Evolutionary conservation across 2,113 vertebrate genomes (phyloP).

Genomic region (Prinia subflava): DNA sequence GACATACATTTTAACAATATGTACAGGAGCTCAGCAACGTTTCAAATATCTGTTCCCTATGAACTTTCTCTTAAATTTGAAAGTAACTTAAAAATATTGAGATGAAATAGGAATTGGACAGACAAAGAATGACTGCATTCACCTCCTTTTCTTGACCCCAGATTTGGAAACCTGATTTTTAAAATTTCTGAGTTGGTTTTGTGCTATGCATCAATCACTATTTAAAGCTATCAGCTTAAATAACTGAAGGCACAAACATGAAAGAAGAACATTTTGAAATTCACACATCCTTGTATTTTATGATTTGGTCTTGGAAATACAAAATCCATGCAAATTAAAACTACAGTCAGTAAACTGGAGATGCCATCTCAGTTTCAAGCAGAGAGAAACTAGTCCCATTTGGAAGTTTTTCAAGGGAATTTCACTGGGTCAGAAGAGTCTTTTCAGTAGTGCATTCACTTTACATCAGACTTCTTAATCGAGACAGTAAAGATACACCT

Average conservation of each 20-base stretch:
- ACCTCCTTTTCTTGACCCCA: neutral
- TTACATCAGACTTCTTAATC: neutral
- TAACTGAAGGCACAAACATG: neutral
- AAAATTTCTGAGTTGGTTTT: neutral
- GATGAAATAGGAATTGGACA: neutral
- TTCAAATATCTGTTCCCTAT: neutral
- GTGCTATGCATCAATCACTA: neutral
- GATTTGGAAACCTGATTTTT: neutral
- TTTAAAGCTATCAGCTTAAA: neutral
- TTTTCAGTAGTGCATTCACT: neutral
- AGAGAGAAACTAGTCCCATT: neutral
- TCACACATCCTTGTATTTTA: neutral
- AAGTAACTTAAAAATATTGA: neutral
- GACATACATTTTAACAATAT: slow-evolving; percentile 15
- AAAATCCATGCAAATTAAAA: neutral
- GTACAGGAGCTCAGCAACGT: neutral
- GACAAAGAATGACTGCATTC: neutral
- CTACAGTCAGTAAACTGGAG: neutral
- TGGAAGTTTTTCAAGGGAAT: neutral
- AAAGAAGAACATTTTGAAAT: neutral
- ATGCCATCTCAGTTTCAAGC: neutral
- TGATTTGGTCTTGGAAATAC: neutral
- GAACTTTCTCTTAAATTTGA: neutral
- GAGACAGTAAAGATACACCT: neutral
- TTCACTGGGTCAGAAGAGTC: neutral